phyloP scores from a whole-genome alignment of 2,113 vertebrate genomes.

The Porphyrio hochstetteri region DNA sequence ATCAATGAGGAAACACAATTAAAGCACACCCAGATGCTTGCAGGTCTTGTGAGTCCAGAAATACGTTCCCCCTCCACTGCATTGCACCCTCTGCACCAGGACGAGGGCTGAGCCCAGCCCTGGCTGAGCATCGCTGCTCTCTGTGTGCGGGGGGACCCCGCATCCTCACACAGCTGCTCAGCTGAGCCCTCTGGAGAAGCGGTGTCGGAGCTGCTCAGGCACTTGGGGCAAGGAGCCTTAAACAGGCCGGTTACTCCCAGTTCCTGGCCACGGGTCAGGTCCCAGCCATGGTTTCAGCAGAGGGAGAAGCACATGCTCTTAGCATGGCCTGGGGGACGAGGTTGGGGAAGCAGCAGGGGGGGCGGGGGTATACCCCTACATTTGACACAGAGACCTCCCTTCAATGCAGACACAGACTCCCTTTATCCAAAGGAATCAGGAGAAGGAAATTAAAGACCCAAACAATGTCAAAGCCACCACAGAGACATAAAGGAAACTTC shows the following conservation, averaged over 20 bases:
- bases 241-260: neutral
- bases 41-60: no score
- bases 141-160: fast-evolving
- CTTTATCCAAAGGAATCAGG: neutral
- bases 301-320: fast-evolving
- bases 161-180: fast-evolving
- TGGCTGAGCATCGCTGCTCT: neutral
- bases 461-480: neutral
- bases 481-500: neutral
- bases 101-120: neutral
- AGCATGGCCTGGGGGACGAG: neutral
- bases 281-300: neutral
- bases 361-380: no score
- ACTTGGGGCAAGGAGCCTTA: no score
- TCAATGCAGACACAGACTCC: neutral
- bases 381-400: neutral
- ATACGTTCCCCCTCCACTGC: fast-evolving
- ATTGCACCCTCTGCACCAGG: no score
- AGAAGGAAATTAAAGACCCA: neutral
- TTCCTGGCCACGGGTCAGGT: fast-evolving
- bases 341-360: no score
- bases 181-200: neutral
- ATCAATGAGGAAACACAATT: fast-evolving
- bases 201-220: neutral
- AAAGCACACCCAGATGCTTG: neutral